A percentile compares a stretch with the other conserved stretches of the same genome.
Evolutionary conservation across 1,140 invertebrate species (phyloP).

Genomic region (Metaphire vulgaris): DNA sequence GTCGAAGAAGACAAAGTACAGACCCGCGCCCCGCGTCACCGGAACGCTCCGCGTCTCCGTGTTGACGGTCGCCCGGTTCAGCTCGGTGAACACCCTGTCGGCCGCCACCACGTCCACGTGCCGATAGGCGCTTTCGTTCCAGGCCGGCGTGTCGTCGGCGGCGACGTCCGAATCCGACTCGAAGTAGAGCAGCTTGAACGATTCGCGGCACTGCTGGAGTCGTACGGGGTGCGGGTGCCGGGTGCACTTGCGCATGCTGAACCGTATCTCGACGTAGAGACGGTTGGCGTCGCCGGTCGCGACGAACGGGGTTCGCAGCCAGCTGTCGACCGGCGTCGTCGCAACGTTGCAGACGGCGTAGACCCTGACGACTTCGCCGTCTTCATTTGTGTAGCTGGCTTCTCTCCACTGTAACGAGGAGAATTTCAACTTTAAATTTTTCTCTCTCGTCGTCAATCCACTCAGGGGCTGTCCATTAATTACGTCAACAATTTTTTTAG

Average conservation of each 20-base stretch:
- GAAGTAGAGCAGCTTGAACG: too few relatives aligned
- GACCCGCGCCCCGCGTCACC: constrained; percentile 67
- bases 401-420: constrained; percentile 97
- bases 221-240: constrained; percentile 41
- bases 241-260: constrained; percentile 54
- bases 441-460: too few relatives aligned
- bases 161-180: too few relatives aligned
- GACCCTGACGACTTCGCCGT: constrained; percentile 90
- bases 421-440: too few relatives aligned
- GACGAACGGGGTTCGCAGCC: constrained; percentile 96
- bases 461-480: too few relatives aligned
- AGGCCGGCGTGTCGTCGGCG: constrained; percentile 51
- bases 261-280: constrained; percentile 94
- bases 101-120: constrained; percentile 81
- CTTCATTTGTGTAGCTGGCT: constrained; percentile 90
- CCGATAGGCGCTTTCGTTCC: constrained; percentile 89
- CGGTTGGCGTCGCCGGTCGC: constrained; percentile 84
- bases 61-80: constrained; percentile 64
- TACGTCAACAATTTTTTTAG: too few relatives aligned
- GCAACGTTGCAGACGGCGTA: constrained; percentile 97
- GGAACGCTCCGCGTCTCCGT: constrained; percentile 88
- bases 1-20: constrained; percentile 96
- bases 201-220: constrained; percentile 48
- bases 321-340: constrained; percentile 94
- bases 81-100: constrained; percentile 66